Base-by-base conservation (phyloP, 2,888 invertebrate species). In the Copidosoma aretas region DNA sequence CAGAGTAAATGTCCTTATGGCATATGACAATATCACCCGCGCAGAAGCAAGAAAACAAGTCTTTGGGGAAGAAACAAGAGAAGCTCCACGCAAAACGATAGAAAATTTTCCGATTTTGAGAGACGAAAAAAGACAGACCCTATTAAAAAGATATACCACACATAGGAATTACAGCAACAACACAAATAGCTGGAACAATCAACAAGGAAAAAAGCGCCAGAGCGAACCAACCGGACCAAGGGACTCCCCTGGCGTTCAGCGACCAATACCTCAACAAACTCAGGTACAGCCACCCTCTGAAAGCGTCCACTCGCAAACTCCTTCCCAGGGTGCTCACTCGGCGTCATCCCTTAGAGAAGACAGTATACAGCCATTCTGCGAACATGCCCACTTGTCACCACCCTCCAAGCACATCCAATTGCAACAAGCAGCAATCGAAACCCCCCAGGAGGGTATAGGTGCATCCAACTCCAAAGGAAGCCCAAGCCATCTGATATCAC, bases 1-100 rank as follows among this genome's bases (percentile, higher is more conserved):
- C 14, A n/a, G 17, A 10, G 14, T 60, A 21, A 49, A 51, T 10
- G 19, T 22, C 24, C 10, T 22, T 10, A 51, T 60, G 51, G 60
- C 60, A n/a, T 60, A 60, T 19, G 58, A 58, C 5, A 58, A 58
- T 15, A 21, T 41, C 2, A 22, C 58, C 10, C 21, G 12, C 22
- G n/a, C 14, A 15, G 58, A 58, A 43, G 43, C 43, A 43, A 41
- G 22, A 19, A 1, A 58, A 8, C 1, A 41, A 1, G 43, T 58
- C 15, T 8, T 32, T 32, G 32, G 32, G 8, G 32, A 3, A 32
- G 32, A 32, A 19, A 25, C 43, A 10, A 24, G 1, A 8, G 1
- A 0, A 49, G n/a, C 43, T 24, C 22, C 49, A 14, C 46, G 0
- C 24, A 22, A 17, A 10, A 14, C 41, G 0, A 49, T 12, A 17